phyloP scores from a whole-genome alignment of 1,140 invertebrate species.

The Drosophila chauvacae region DNA sequence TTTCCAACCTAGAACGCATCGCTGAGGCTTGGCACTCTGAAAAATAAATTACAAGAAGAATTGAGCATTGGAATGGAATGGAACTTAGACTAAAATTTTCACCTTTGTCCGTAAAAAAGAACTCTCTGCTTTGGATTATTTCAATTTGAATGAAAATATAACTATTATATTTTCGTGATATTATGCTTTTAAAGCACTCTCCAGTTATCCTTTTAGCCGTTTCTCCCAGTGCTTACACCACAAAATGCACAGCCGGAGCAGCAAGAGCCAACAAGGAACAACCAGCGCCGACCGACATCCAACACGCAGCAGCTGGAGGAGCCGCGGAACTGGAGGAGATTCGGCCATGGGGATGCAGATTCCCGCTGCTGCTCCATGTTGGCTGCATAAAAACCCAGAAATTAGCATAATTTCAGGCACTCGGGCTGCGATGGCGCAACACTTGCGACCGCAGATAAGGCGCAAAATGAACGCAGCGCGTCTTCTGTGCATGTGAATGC shows the following conservation, averaged over 20 bases:
- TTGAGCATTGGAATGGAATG: not conserved
- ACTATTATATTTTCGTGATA: not conserved
- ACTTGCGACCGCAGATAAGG: slow-evolving; percentile 77
- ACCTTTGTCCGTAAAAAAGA: no score
- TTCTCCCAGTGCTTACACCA: slow-evolving; percentile 18
- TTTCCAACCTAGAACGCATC: slow-evolving; percentile 7
- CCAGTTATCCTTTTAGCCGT: slow-evolving; percentile 16
- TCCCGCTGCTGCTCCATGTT: slow-evolving; percentile 56
- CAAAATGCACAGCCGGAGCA: slow-evolving; percentile 54
- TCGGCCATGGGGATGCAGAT: slow-evolving; percentile 57
- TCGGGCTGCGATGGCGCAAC: slow-evolving; percentile 64
- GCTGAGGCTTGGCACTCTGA: not conserved
- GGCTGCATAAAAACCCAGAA: slow-evolving; percentile 74
- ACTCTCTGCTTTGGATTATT: no score
- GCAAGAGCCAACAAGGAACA: slow-evolving; percentile 38
- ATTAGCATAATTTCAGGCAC: slow-evolving; percentile 79
- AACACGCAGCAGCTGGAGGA: slow-evolving; percentile 43
- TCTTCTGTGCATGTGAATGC: slow-evolving; percentile 31
- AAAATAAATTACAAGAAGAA: not conserved
- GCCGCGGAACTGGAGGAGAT: slow-evolving; percentile 33
- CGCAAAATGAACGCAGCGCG: slow-evolving; percentile 73
- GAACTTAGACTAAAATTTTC: not conserved
- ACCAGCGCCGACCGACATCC: slow-evolving; percentile 36
- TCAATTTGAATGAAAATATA: not conserved
- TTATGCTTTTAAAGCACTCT: no score